Conservation (phyloP, 2,797 vertebrate genomes). For the Falco berigora region DNA sequence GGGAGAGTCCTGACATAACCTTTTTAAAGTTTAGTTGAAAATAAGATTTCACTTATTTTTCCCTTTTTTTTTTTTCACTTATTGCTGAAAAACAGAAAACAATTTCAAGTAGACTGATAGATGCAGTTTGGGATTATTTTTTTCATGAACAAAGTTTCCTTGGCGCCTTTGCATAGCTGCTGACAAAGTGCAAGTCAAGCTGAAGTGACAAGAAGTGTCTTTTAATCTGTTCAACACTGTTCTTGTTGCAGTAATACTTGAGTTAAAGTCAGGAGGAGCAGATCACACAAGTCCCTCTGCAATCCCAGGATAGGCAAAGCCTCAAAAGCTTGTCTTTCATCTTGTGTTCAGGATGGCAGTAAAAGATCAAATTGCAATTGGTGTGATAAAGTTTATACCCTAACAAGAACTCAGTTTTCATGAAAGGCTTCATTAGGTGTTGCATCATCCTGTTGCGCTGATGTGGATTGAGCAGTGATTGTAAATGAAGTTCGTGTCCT, state of each 20-base stretch:
- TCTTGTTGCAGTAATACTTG: background rate
- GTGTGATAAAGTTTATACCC: background rate
- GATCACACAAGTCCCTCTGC: accelerated
- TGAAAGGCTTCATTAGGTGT: background rate
- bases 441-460: background rate
- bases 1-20: background rate
- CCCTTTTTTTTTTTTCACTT: too few relatives aligned
- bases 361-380: background rate
- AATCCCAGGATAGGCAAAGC: background rate
- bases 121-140: background rate
- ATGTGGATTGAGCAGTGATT: background rate
- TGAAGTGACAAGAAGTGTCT: background rate
- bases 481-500: background rate
- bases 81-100: background rate
- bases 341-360: background rate
- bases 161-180: background rate
- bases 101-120: background rate
- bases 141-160: background rate
- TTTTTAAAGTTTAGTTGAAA: background rate
- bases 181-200: background rate
- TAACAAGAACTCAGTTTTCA: background rate
- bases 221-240: background rate
- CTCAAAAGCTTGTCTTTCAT: background rate
- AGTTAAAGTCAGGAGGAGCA: background rate
- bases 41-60: background rate